phyloP scores from a whole-genome alignment of 2,113 vertebrate genomes.

The Pelecanus crispus region DNA sequence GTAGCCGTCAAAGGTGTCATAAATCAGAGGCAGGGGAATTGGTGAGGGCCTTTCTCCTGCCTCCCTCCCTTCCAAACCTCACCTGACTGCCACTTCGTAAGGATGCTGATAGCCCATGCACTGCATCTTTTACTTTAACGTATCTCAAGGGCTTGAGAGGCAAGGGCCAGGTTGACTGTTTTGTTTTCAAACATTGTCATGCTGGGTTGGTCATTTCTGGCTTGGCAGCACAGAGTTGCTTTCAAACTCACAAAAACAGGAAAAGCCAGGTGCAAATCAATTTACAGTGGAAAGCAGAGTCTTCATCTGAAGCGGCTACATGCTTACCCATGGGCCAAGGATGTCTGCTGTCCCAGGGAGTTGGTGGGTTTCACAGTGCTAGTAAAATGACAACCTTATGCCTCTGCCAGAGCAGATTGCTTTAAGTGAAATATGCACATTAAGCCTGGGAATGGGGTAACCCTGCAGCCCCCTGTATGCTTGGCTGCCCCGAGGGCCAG shows the following conservation, averaged over 20 bases:
- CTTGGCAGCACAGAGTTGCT: background rate
- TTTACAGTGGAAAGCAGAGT: background rate
- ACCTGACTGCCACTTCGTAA: conserved; percentile 10
- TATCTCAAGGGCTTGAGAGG: background rate
- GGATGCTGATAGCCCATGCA: background rate
- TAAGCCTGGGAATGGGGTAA: background rate
- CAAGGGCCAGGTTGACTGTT: background rate
- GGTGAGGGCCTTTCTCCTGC: background rate
- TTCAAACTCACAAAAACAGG: background rate
- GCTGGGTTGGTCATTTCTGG: background rate
- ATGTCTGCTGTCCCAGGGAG: background rate
- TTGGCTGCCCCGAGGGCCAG: background rate
- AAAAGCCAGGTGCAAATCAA: background rate
- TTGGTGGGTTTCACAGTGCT: background rate
- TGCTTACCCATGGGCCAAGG: background rate
- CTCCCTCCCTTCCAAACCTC: background rate
- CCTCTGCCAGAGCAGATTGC: background rate
- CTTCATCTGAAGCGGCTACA: background rate
- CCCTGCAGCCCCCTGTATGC: fast-evolving
- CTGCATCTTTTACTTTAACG: background rate
- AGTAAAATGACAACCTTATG: background rate
- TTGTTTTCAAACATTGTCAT: background rate
- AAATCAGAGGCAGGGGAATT: conserved; percentile 1
- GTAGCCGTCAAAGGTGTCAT: background rate
- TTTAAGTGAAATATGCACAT: background rate